Evolutionary conservation across 2,888 invertebrate species (phyloP), one percentile per base, ranked within the genome.

Genomic region (Synergus umbraculus): DNA sequence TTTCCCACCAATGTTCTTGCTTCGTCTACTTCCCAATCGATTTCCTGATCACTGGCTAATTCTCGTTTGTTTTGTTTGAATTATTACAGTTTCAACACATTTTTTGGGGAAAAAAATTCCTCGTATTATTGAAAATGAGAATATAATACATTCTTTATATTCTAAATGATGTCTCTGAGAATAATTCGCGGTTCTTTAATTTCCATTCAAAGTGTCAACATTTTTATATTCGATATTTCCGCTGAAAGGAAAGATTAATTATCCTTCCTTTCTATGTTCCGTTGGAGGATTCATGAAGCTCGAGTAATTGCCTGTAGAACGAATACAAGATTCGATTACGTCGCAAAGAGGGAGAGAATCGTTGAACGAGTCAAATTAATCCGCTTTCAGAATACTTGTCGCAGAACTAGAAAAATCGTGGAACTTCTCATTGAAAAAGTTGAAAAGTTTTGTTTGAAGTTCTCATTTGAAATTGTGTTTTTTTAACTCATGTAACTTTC

Each of bases 241-340:
- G 73, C 10, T 37, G 37, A 73, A 73, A 73, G 73, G 73, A 73
- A 73, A 73, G 73, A 73, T 73, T 73, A 73, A 73, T 73, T 73
- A 73, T 73, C 73, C 73, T 73, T 73, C 37, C 54, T 54, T 54
- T 73, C 73, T 73, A 15, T 37, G n/a, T 73, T 73, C 54, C 41
- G 43, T n/a, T 29, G n/a, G 73, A 46, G 49, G 73, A 54, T 73
- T 73, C 54, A 73, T 69, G 29, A 69, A 69, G 49, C 69, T 69
- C 46, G 73, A 13, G 37, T 29, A 73, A 73, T 73, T 73, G 73
- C 73, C 49, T 49, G 73, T 29, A 73, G 73, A 37, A 54, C 49
- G 73, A 73, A 73, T 37, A 54, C 29, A 73, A 88, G 88, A 88
- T 88, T 88, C 88, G 88, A 88, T 88, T 88, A 88, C 86, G 86